Percentiles rank a stretch among this genome's conserved stretches.
phyloP scores from a whole-genome alignment of 2,797 vertebrate genomes.

The Enteromius fasciolatus region DNA sequence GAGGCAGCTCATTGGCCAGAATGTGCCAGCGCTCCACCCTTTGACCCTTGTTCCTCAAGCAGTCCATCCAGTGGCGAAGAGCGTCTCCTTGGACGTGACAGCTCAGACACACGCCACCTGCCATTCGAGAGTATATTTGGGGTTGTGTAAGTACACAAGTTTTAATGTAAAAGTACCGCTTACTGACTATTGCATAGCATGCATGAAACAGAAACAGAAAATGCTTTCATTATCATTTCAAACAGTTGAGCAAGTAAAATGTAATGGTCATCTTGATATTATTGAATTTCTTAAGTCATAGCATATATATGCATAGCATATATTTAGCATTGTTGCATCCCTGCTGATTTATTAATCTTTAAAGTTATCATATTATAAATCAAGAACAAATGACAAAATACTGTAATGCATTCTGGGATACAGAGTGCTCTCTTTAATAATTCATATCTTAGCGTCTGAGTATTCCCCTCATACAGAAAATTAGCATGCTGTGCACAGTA shows the following conservation, averaged over 20 bases:
- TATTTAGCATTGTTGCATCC: neutral
- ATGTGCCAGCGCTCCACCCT: constrained; percentile 87
- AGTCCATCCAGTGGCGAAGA: constrained; percentile 86
- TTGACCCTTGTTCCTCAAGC: constrained; percentile 80
- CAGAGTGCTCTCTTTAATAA: neutral
- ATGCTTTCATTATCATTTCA: neutral
- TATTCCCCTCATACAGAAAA: neutral
- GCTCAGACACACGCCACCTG: constrained; percentile 85
- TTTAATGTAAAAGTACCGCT: neutral
- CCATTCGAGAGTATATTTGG: constrained; percentile 30
- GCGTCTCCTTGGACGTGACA: constrained; percentile 81
- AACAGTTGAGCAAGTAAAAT: neutral
- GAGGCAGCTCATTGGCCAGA: constrained; percentile 86
- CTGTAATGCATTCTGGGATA: neutral
- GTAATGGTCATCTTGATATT: neutral
- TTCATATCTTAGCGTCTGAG: neutral
- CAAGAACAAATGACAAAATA: neutral
- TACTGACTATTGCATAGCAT: neutral
- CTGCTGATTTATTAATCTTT: neutral
- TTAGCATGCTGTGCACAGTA: neutral
- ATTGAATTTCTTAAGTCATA: neutral
- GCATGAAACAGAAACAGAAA: neutral
- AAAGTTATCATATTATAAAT: neutral
- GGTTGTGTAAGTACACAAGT: neutral
- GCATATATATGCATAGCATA: too few relatives aligned